Evolutionary conservation across 1,140 invertebrate genomes (phyloP).

Genomic region (Drosophila ogumai): DNA sequence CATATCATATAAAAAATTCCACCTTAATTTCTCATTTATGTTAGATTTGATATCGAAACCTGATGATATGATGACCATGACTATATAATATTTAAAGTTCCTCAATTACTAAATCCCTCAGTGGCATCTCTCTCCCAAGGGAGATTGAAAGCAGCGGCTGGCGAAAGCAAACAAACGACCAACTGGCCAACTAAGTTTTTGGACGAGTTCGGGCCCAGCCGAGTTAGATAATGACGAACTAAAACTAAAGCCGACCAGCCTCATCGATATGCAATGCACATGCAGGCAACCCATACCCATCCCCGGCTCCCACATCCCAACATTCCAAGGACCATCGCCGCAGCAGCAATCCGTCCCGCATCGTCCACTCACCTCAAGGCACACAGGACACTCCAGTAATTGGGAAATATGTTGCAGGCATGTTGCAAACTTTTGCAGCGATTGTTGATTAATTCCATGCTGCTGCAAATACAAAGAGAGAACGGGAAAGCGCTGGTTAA

Average conservation of each 20-base stretch:
- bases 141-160: constrained; percentile 19
- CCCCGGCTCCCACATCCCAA: neutral
- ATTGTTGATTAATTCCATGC: constrained; percentile 83
- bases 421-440: constrained; percentile 85
- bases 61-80: neutral
- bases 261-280: constrained; percentile 82
- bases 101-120: neutral
- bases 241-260: constrained; percentile 67
- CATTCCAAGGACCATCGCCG: constrained; percentile 15
- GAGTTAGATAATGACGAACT: constrained; percentile 78
- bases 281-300: constrained; percentile 19
- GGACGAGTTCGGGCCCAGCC: constrained; percentile 38
- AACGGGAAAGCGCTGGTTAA: constrained; percentile 16
- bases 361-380: constrained; percentile 84
- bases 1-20: neutral
- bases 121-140: neutral
- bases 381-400: constrained; percentile 86
- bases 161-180: constrained; percentile 71
- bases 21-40: neutral
- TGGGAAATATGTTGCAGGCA: constrained; percentile 85
- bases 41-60: neutral
- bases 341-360: constrained; percentile 1
- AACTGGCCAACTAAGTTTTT: constrained; percentile 71
- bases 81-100: neutral
- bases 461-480: constrained; percentile 62